phyloP scores from a whole-genome alignment of 2,113 vertebrate genomes.

The Hemichromis elongatus region DNA sequence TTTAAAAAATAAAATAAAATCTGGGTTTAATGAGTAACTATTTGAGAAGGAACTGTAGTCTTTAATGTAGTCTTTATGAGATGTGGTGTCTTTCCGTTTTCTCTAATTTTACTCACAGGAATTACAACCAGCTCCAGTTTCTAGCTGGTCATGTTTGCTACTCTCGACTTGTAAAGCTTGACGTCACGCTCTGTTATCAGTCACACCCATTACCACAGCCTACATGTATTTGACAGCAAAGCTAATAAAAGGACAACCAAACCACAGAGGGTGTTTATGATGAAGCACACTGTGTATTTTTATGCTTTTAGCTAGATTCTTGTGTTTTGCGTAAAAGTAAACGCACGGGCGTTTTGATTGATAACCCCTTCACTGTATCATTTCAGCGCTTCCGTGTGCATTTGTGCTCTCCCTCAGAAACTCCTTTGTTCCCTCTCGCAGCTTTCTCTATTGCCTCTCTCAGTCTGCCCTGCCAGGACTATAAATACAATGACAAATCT shows the following conservation, averaged over 20 bases:
- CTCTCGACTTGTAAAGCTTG: not conserved
- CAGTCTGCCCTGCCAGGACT: conserved; percentile 56
- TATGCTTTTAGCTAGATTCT: conserved; percentile 27
- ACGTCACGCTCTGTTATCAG: conserved; percentile 37
- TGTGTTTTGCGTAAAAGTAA: conserved; percentile 6
- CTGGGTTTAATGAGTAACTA: not conserved
- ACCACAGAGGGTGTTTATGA: conserved; percentile 31
- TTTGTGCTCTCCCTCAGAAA: conserved; percentile 31
- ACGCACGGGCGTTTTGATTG: conserved; percentile 41
- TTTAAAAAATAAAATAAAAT: not conserved
- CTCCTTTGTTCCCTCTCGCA: conserved; percentile 46
- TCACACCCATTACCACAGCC: conserved; percentile 33
- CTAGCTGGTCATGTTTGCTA: not conserved
- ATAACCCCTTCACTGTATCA: conserved; percentile 38
- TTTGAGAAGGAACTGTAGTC: not conserved
- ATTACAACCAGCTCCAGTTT: not conserved
- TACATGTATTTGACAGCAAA: conserved; percentile 28
- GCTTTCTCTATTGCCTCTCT: conserved; percentile 46
- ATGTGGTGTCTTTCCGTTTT: no score
- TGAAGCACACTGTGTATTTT: conserved; percentile 18
- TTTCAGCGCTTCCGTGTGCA: conserved; percentile 14
- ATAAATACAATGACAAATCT: conserved; percentile 60
- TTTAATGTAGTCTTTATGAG: not conserved
- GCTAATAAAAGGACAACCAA: conserved; percentile 29
- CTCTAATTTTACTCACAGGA: not conserved